These are phyloP conservation scores for Slavum lentiscoides DNA, from an alignment of 2,888 invertebrate species.

Conservation along the genomic window DNA sequence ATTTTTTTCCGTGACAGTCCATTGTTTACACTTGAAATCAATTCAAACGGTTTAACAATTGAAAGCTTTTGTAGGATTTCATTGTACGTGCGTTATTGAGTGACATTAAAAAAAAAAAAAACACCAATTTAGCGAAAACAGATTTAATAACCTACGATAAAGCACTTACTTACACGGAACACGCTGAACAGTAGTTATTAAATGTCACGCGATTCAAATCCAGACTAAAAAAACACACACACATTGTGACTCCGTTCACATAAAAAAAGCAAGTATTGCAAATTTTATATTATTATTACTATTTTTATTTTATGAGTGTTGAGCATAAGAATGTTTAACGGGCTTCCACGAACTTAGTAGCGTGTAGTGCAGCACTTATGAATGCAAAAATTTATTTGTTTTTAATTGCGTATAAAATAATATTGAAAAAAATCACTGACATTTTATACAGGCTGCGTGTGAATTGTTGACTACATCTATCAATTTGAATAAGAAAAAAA, in stretches of 20 bases:
- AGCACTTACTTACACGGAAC: constrained; percentile 44
- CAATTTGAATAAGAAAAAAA: constrained; percentile 12
- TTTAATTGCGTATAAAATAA: constrained; percentile 27
- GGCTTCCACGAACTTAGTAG: constrained; percentile 17
- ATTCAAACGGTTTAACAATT: constrained; percentile 39
- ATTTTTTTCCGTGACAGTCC: background rate
- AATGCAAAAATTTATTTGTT: constrained; percentile 21
- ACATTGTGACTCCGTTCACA: constrained; percentile 20
- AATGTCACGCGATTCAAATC: constrained; percentile 47
- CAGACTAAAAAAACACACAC: constrained; percentile 24
- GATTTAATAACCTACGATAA: constrained; percentile 33
- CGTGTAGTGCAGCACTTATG: constrained; percentile 28
- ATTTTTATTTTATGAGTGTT: constrained; percentile 31
- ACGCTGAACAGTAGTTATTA: constrained; percentile 22
- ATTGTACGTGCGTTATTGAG: constrained; percentile 16
- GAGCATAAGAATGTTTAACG: constrained; percentile 28
- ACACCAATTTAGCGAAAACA: constrained; percentile 31
- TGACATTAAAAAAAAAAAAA: constrained; percentile 31
- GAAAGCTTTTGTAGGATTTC: constrained; percentile 10
- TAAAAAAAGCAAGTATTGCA: constrained; percentile 22
- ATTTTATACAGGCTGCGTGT: constrained; percentile 11
- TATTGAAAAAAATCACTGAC: constrained; percentile 10
- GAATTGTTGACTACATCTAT: constrained; percentile 4
- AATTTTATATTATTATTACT: constrained; percentile 23
- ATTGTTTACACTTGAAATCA: constrained; percentile 26